Conservation (phyloP, 1,140 invertebrate species). For the Laupala kohalensis region DNA sequence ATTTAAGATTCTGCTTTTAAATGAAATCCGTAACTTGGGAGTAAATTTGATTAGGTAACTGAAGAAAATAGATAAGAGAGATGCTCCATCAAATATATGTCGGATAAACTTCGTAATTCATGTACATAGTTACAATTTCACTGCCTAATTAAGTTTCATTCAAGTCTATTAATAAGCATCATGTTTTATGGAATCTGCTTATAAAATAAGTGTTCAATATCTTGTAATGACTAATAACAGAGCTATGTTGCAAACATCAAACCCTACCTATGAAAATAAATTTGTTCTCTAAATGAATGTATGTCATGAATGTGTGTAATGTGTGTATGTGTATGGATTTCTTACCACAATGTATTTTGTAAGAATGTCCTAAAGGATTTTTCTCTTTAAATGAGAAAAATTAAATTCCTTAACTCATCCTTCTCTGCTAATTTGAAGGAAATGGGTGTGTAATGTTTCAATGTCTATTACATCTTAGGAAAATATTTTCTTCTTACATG, state of each 20-base stretch:
- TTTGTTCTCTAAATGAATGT: too few species aligned
- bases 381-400: not conserved
- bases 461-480: not conserved
- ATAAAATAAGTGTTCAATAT: not conserved
- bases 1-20: too few species aligned
- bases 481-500: not conserved
- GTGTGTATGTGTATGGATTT: not conserved
- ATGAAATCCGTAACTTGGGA: too few species aligned
- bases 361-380: not conserved
- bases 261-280: not conserved
- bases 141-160: not conserved
- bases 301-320: too few species aligned
- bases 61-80: too few species aligned
- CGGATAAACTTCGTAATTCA: not conserved
- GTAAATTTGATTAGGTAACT: too few species aligned
- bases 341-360: not conserved
- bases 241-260: not conserved
- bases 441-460: not conserved
- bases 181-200: not conserved
- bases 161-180: not conserved
- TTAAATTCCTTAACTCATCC: not conserved
- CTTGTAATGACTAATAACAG: not conserved
- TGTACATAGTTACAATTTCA: not conserved
- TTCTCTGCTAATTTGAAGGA: not conserved
- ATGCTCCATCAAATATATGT: not conserved